phyloP scores from a whole-genome alignment of 2,113 vertebrate species.

The Ploceus nigricollis region DNA sequence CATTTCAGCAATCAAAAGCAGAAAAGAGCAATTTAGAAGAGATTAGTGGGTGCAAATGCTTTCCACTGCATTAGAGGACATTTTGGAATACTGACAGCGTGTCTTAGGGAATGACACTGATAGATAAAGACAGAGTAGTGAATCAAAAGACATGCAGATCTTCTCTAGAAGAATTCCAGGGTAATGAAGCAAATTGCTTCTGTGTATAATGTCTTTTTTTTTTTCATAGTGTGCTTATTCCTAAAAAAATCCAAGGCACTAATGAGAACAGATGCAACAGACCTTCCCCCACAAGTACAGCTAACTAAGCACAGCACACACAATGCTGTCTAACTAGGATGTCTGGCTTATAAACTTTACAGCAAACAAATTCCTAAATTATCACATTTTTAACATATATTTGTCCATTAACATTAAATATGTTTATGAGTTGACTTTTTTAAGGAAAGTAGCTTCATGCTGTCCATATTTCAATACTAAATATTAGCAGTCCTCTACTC shows the following conservation, averaged over 20 bases:
- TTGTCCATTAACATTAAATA: background rate
- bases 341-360: background rate
- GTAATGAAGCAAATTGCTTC: background rate
- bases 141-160: background rate
- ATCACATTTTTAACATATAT: background rate
- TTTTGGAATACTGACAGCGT: background rate
- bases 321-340: background rate
- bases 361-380: background rate
- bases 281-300: background rate
- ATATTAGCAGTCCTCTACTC: background rate
- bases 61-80: background rate
- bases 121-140: background rate
- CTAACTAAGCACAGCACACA: background rate
- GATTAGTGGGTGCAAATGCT: background rate
- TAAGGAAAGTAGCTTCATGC: background rate
- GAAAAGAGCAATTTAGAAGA: slow-evolving; percentile 18
- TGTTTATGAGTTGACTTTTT: background rate
- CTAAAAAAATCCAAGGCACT: background rate
- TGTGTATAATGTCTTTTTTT: background rate
- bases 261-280: background rate
- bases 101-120: background rate
- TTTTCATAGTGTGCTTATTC: background rate
- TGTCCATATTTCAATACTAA: background rate
- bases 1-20: slow-evolving; percentile 6
- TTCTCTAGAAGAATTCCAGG: background rate